Evolutionary conservation across 1,140 invertebrate genomes (phyloP).

Genomic region (Acromyrmex heyeri): DNA sequence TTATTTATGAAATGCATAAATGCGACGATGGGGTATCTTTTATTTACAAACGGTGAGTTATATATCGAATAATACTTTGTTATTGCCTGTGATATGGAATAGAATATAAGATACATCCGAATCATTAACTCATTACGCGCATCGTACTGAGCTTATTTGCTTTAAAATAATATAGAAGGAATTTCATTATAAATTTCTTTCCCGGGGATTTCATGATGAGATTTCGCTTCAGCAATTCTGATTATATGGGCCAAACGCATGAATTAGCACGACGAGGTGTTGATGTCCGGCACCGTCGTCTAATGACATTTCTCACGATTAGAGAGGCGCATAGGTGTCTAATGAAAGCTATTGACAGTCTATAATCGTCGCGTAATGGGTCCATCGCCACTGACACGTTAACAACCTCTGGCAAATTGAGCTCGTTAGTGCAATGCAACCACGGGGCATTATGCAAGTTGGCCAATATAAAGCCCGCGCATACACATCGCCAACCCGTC

Average conservation of each 20-base stretch:
- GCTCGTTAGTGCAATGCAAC: conserved; percentile 64
- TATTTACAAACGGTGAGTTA: background rate
- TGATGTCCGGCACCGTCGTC: conserved; percentile 3
- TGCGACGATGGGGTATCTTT: background rate
- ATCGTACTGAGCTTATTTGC: background rate
- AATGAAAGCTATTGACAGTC: conserved; percentile 75
- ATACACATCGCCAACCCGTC: background rate
- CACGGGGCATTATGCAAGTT: conserved; percentile 46
- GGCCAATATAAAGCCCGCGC: conserved; percentile 31
- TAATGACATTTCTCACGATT: conserved; percentile 63
- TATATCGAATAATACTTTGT: conserved; percentile 11
- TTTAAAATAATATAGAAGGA: background rate
- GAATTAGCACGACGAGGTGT: conserved; percentile 34
- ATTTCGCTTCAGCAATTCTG: background rate
- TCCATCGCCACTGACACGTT: conserved; percentile 46
- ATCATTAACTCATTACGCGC: conserved; percentile 10
- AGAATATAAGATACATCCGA: background rate
- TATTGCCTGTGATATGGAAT: background rate
- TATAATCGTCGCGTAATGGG: conserved; percentile 63
- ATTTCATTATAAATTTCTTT: background rate
- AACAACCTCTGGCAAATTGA: conserved; percentile 63
- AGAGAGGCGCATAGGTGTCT: conserved; percentile 72
- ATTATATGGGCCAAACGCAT: background rate
- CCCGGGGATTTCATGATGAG: background rate
- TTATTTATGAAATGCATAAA: conserved; percentile 30